Evolutionary conservation across 2,113 vertebrate genomes (phyloP), one percentile per base, ranked within the genome.

Genomic region (Hippocampus guttulatus): DNA sequence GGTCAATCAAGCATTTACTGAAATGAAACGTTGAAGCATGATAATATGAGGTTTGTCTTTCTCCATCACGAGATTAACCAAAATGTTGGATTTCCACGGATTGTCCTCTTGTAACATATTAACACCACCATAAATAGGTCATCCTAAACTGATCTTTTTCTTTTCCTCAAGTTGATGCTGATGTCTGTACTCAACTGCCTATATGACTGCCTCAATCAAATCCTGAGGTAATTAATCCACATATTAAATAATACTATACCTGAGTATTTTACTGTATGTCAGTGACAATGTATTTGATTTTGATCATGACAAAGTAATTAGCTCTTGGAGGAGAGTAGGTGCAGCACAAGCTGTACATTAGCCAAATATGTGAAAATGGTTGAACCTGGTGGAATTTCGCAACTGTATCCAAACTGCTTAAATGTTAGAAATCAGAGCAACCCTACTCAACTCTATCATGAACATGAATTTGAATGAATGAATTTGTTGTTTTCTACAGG

Each of bases 171-270:
- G 94, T 87, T 96, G 74, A 94, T 96, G 94, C 86, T 95, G 80
- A 92, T 90, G 87, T 85, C 93, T 0, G 94, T 95, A 18, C 89
- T 96, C 64, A 84, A 88, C 80, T 96, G 95, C 78, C 87, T 96
- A 67, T 94, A 94, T 65, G 95, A 95, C 1, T 83, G 92, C 16
- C 92, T 95, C 60, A 87, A 76, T 78, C 93, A 92, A 75, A 92
- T 95, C 84, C 85, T 95, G 76, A 91, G 91, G 95, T 96, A 79
- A 75, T 83, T n/a, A 18, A 43, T 16, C 0, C 40, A 33, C 30
- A 27, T 57, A 27, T 58, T 15, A 27, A 57, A 57, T 25, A 2
- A 16, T 18, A n/a, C 5, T 10, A 8, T 8, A 9, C 21, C 33
- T 51, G 15, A 51, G 18, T 21, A 20, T 51, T 51, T 18, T 1